Base-by-base conservation (phyloP, 1,140 invertebrate genomes). In the Apis florea region DNA sequence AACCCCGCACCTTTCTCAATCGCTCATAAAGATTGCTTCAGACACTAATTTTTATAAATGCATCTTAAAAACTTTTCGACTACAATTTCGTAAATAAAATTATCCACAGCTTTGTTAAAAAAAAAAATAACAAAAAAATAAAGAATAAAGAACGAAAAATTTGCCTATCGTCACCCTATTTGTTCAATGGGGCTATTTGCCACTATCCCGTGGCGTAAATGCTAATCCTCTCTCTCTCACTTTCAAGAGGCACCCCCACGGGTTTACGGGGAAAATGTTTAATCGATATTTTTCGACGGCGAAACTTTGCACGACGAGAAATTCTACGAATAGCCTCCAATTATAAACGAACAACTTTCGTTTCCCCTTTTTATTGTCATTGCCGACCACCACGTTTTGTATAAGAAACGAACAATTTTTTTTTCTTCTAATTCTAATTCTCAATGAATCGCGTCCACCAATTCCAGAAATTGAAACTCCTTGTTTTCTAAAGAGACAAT, bases 201-300 rank as follows among this genome's bases (percentile, higher is more conserved):
- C 77, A 72, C 59, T 69, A 79, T 51, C 69, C 58, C 21, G 12
- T n/a, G 47, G 68, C 58, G 68, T 9, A 54, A 79, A 72, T 8
- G 68, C 49, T 54, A 49, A 79, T 59, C 77, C 67, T 61, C 77
- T 72, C 77, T 79, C 61, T 72, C 77, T 79, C 61, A 24, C 59
- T 63, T 24, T 49, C 69, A 54, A 73, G 59, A 31, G 69, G 26
- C 31, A 61, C 47, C 58, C 69, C 49, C 19, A 47, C 59, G 49
- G 58, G 53, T 73, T 40, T 54, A 40, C 56, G 26, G 4, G 24
- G 26, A 51, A 72, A 79, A 17, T 19, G 68, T 79, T 72, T 54
- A 73, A 79, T 79, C 78, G 78, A 79, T 79, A 79, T 47, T 73
- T 73, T 79, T 79, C 51, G 51, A 53, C 68, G 49, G 9, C 31